phyloP scores from a whole-genome alignment of 2,797 vertebrate species.

The Macroramphosus scolopax region DNA sequence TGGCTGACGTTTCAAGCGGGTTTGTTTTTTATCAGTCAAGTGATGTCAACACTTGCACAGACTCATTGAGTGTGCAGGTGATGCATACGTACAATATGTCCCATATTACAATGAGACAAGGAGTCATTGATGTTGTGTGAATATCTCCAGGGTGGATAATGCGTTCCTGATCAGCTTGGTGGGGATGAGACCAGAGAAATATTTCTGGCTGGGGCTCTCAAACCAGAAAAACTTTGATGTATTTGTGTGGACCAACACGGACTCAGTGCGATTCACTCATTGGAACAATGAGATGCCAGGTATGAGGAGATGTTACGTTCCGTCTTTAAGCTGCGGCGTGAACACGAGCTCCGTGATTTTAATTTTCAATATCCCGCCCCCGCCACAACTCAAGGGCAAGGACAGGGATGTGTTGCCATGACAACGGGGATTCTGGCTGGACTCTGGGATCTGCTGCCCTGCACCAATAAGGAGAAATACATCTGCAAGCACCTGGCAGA shows the following conservation, averaged over 20 bases:
- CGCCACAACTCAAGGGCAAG: conserved; percentile 74
- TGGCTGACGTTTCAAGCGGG: conserved; percentile 87
- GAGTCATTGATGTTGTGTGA: neutral
- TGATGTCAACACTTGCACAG: no score
- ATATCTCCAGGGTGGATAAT: conserved; percentile 85
- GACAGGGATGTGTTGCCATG: conserved; percentile 89
- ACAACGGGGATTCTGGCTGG: conserved; percentile 86
- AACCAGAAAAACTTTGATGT: conserved; percentile 79
- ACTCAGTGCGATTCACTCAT: conserved; percentile 84
- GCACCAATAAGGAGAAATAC: conserved; percentile 87
- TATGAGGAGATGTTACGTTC: conserved; percentile 36
- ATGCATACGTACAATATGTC: neutral
- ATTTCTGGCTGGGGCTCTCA: conserved; percentile 93
- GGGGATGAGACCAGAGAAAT: conserved; percentile 84
- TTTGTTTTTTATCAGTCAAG: conserved; percentile 50
- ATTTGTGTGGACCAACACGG: conserved; percentile 82
- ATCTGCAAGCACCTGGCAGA: conserved; percentile 89
- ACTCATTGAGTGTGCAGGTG: no score
- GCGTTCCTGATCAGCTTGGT: conserved; percentile 90
- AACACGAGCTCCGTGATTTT: neutral
- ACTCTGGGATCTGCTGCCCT: conserved; percentile 91
- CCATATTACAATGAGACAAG: neutral
- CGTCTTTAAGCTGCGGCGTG: neutral
- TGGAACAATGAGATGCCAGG: conserved; percentile 93
- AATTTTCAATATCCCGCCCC: no score